phyloP scores from a whole-genome alignment of 37 sponge, comb jelly and placozoan species.

The Haliclona indistincta region DNA sequence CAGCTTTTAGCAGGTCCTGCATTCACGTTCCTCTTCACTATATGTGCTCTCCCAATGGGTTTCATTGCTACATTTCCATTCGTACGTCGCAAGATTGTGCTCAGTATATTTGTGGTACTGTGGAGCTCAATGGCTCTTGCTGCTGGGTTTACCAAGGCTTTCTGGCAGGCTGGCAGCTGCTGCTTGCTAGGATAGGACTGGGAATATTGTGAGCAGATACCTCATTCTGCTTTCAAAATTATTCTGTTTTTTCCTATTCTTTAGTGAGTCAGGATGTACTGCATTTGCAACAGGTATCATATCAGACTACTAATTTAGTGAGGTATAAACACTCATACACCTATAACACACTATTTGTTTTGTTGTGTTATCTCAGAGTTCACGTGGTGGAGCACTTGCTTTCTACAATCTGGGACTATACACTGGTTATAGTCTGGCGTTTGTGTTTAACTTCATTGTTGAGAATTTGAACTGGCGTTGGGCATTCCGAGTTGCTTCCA shows the following conservation, averaged over 20 bases:
- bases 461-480: slow-evolving; percentile 58
- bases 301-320: slow-evolving; percentile 57
- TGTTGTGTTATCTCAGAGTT: slow-evolving; percentile 20
- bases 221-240: background rate
- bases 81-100: slow-evolving; percentile 36
- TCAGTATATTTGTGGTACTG: slow-evolving; percentile 42
- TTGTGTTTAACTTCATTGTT: slow-evolving; percentile 59
- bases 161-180: slow-evolving; percentile 75
- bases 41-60: slow-evolving; percentile 66
- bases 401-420: slow-evolving; percentile 80
- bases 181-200: slow-evolving; percentile 59
- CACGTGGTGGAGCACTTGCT: slow-evolving; percentile 70
- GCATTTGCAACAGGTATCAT: slow-evolving; percentile 77
- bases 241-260: slow-evolving; percentile 7
- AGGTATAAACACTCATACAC: too few relatives aligned
- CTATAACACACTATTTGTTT: background rate
- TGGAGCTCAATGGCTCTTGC: slow-evolving; percentile 74
- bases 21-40: slow-evolving; percentile 70
- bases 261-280: slow-evolving; percentile 75
- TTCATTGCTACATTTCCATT: slow-evolving; percentile 39
- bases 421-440: slow-evolving; percentile 73
- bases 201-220: slow-evolving; percentile 56
- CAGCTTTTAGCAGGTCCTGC: slow-evolving; percentile 76
- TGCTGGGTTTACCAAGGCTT: slow-evolving; percentile 50
- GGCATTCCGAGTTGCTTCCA: slow-evolving; percentile 55